Base-by-base conservation (phyloP, 1,140 invertebrate species). In the Spodoptera litura region DNA sequence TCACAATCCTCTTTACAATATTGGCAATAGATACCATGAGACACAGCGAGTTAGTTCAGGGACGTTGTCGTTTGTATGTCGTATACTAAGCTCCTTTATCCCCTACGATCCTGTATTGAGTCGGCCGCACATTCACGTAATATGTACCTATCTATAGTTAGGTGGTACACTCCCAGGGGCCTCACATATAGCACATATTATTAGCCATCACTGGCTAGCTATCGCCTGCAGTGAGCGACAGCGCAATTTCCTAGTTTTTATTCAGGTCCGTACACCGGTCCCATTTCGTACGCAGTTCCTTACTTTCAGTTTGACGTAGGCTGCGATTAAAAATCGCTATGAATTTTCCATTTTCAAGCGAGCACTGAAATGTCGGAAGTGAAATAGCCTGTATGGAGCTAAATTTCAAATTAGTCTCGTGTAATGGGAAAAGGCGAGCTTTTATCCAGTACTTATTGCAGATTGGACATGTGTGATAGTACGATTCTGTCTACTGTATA, bases 241-340 rank as follows among this genome's bases (percentile, higher is more conserved):
- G 59, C 73, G 58, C 73, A 75, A 75, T 75, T 75, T 75, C 73
- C 59, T 51, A 27, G 58, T 49, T 31, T 75, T 75, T 52, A 64
- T 75, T 61, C 73, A 75, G 44, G n/a, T 51, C 44, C 56, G 56
- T 59, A 15, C 4, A 66, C 38, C 56, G 71, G 53, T 73, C n/a
- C 12, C 70, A 56, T 35, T 72, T 55, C 13, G 20, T 56, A 66
- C 15, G 38, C 38, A 49, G 62, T 49, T 49, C 62, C 62, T 44
- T 66, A 38, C 62, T 66, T 66, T 66, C 66, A 70, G 66, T 27
- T 70, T 51, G 49, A 70, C 49, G 66, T 70, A 31, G 49, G 66
- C 51, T 70, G 49, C 49, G 49, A 52, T 70, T 70, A 52, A 70
- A 70, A 70, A 70, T 70, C 49, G 66, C 66, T 52, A 70, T 70